Conservation (phyloP, 92 coral and sea anemone genomes). For the Epizoanthus ramosus region DNA sequence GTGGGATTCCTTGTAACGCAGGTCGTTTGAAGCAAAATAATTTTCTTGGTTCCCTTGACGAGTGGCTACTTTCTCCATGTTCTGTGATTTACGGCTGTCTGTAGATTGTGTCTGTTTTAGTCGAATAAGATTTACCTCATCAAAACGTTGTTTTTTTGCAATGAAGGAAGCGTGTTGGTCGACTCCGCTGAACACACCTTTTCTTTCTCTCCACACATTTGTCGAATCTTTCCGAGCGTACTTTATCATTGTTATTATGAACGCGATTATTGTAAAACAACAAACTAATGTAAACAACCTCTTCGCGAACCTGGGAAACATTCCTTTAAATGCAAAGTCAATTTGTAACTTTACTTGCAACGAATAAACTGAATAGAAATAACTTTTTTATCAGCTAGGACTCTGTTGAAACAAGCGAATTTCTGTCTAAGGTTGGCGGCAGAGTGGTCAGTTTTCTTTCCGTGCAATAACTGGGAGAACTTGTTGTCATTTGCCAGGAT, state of each 20-base stretch:
- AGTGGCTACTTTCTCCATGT: neutral
- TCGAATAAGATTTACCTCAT: neutral
- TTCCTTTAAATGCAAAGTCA: neutral
- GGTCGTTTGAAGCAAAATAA: neutral
- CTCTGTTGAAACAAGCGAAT: no score
- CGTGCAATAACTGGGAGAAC: no score
- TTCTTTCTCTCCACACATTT: neutral
- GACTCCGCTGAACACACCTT: neutral
- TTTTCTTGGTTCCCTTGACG: neutral
- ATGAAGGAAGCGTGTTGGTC: neutral
- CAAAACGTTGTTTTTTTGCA: neutral
- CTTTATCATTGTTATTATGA: neutral
- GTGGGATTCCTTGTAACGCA: neutral
- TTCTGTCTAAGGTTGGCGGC: no score
- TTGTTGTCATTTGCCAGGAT: no score
- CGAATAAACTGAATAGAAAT: no score
- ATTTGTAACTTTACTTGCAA: neutral
- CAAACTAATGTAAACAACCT: neutral
- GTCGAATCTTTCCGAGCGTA: neutral
- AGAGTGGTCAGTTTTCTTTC: no score
- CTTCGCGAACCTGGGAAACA: constrained; percentile 11
- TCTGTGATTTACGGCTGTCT: neutral
- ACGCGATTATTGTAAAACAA: neutral
- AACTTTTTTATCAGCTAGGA: no score
- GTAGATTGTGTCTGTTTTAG: neutral